Conservation (phyloP, 2,888 invertebrate species). For the Lepidocyrtinus sp. region DNA sequence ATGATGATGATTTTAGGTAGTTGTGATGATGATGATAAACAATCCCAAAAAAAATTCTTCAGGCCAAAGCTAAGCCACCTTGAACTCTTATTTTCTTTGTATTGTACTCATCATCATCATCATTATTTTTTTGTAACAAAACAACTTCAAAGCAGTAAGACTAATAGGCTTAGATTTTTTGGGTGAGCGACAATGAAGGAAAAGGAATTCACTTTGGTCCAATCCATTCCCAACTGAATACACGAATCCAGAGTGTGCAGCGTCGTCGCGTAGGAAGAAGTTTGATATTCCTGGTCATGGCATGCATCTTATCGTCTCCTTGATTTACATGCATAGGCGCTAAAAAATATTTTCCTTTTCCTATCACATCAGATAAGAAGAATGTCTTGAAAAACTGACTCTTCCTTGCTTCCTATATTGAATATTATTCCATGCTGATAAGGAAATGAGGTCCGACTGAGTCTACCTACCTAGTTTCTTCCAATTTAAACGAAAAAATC, state of each 20-base stretch:
- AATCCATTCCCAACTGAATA: not conserved
- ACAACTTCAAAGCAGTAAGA: not conserved
- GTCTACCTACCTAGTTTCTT: no score
- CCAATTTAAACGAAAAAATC: no score
- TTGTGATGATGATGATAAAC: conserved; percentile 30
- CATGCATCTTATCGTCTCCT: conserved; percentile 17
- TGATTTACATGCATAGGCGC: conserved; percentile 9
- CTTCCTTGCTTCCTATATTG: no score
- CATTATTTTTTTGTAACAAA: not conserved
- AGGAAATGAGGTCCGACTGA: no score
- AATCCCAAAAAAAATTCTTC: conserved; percentile 35
- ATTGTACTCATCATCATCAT: conserved; percentile 18
- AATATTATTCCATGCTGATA: no score
- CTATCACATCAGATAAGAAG: no score
- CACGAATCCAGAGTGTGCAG: conserved; percentile 1
- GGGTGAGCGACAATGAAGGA: conserved; percentile 23
- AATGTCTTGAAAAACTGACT: no score
- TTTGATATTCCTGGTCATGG: conserved; percentile 11
- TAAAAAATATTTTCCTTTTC: no score
- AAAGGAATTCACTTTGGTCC: not conserved
- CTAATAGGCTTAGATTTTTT: no score
- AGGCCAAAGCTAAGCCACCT: conserved; percentile 43
- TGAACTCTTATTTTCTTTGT: conserved; percentile 49
- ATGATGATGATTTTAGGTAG: conserved; percentile 21
- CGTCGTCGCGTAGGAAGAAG: conserved; percentile 20